phyloP scores from a whole-genome alignment of 1,140 invertebrate genomes.

The Bicyclus anynana region DNA sequence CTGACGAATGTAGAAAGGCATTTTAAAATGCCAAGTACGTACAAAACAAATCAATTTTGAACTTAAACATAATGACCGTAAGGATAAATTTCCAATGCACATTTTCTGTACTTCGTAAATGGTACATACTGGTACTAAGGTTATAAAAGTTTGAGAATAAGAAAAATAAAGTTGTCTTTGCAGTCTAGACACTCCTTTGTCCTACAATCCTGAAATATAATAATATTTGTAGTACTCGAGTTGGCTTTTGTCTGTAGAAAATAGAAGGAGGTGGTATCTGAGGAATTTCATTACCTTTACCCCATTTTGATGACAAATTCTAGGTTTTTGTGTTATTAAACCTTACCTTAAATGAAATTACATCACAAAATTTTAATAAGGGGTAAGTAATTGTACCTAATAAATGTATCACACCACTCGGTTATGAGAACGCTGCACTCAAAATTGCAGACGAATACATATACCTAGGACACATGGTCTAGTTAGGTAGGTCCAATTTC shows the following conservation, averaged over 20 bases:
- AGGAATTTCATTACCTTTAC: no score
- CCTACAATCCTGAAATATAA: background rate
- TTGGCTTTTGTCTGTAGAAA: background rate
- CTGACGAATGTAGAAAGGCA: conserved; percentile 18
- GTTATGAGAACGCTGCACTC: no score
- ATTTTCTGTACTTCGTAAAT: background rate
- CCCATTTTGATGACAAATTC: no score
- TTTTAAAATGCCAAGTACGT: conserved; percentile 16
- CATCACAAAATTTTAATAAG: no score
- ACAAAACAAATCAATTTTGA: background rate
- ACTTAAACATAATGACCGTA: background rate
- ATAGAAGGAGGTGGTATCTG: background rate
- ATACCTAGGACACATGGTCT: no score
- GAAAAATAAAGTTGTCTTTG: conserved; percentile 8
- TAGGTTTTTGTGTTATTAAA: no score
- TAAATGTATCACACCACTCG: no score
- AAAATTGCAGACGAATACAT: no score
- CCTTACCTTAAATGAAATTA: no score
- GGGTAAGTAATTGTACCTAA: no score
- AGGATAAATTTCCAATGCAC: background rate
- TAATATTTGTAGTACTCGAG: background rate
- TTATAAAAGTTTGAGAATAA: conserved; percentile 11
- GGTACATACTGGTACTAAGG: conserved; percentile 22
- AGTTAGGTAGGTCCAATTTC: no score
- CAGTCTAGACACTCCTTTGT: conserved; percentile 18